phyloP scores from a whole-genome alignment of 2,113 vertebrate species.

The Callionymus lyra region DNA sequence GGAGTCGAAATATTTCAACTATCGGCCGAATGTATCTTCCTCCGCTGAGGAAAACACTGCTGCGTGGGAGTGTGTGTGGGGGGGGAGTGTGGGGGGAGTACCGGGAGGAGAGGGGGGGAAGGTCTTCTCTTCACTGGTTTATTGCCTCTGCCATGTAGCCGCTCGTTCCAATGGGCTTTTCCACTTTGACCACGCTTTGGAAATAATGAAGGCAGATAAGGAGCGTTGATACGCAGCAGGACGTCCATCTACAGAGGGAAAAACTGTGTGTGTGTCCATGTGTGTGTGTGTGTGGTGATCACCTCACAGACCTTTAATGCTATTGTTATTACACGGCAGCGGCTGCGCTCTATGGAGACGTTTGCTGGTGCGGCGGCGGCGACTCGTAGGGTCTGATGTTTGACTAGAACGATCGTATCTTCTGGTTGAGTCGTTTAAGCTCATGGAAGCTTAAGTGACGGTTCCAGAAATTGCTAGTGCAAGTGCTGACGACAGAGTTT shows the following conservation, averaged over 20 bases:
- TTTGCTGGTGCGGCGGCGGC: too few relatives aligned
- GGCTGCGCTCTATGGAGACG: too few relatives aligned
- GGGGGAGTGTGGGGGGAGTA: slow-evolving; percentile 3
- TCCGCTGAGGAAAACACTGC: slow-evolving; percentile 41
- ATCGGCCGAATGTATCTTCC: slow-evolving; percentile 61
- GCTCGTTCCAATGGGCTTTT: slow-evolving; percentile 62
- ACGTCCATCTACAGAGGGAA: slow-evolving; percentile 62
- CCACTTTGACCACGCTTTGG: slow-evolving; percentile 66
- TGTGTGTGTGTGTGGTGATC: too few relatives aligned
- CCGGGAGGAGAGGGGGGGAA: slow-evolving; percentile 3
- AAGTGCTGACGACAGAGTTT: too few relatives aligned
- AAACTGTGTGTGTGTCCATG: slow-evolving; percentile 18
- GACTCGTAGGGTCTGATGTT: too few relatives aligned
- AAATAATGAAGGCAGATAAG: slow-evolving; percentile 69
- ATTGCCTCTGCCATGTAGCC: slow-evolving; percentile 67
- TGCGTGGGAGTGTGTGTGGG: slow-evolving; percentile 18
- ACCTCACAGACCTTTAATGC: too few relatives aligned
- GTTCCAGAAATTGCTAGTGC: too few relatives aligned
- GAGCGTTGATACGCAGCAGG: slow-evolving; percentile 55
- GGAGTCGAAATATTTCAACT: slow-evolving; percentile 62
- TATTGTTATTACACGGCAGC: too few relatives aligned
- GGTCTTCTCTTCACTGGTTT: slow-evolving; percentile 50
- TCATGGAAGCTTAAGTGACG: too few relatives aligned
- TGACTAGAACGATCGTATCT: too few relatives aligned
- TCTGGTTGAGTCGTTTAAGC: too few relatives aligned